Evolutionary conservation across 1,140 invertebrate species (phyloP), one percentile per base, ranked within the genome.

Genomic region (Sarcophaga peregrina): DNA sequence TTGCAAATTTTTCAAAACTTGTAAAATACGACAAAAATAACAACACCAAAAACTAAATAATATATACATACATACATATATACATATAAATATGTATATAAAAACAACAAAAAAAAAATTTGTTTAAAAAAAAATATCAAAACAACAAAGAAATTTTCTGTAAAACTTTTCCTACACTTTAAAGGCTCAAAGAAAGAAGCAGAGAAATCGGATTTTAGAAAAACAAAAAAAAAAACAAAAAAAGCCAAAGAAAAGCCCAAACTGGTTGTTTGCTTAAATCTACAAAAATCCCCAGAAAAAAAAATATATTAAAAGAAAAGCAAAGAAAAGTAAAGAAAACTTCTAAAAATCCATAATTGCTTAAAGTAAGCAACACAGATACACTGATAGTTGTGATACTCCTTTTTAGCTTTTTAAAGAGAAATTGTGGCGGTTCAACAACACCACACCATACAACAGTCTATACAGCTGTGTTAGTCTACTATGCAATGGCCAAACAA

Each of bases 1-100:
- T 78, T 78, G 75, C 75, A 78, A 78, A 78, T 78, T 78, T 78
- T 78, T 78, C 75, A 78, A 37, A 78, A 78, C 75, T 78, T 78
- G 75, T 78, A 78, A 78, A 78, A 47, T 47, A 76, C 25, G 25
- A 74, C 15, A 74, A 46, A 25, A 74, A 48, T 10, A 74, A 46
- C 73, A 74, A 74, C 37, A 74, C n/a, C 73, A 76, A 76, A n/a
- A 58, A 58, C 7, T 3, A 37, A 37, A 37, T 37, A 37, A 37
- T 37, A 37, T 37, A 37, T 37, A 37, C 4, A 37, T 37, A 37
- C 25, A 37, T 37, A 37, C 4, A 4, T 37, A 37, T 37, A 37
- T 4, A 37, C 4, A 37, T 37, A 37, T 37, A 37, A 37, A 37
- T 37, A 37, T 37, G 25, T 37, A 37, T 37, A 37, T 37, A 37